Percentiles rank a stretch among this genome's conserved stretches.
phyloP scores from a whole-genome alignment of 2,113 vertebrate genomes.

The Smithornis capensis region DNA sequence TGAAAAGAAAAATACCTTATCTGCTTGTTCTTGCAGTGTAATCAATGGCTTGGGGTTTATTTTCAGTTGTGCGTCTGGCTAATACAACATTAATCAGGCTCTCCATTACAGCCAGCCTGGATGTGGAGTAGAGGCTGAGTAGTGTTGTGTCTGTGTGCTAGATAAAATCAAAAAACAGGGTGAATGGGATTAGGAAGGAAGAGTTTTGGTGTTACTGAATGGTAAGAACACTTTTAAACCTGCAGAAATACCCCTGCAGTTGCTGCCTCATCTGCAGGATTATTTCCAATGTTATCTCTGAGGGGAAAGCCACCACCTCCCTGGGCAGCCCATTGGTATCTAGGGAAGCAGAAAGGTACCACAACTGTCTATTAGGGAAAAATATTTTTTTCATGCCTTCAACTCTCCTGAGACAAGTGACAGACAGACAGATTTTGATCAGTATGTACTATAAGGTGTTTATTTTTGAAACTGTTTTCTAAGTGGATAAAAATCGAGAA shows the following conservation, averaged over 20 bases:
- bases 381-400: background rate
- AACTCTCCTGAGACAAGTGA: background rate
- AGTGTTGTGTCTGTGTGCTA: background rate
- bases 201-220: background rate
- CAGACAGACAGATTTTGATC: background rate
- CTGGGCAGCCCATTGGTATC: background rate
- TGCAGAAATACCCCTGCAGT: background rate
- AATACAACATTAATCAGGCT: constrained; percentile 3
- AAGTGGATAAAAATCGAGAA: background rate
- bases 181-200: background rate
- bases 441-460: background rate
- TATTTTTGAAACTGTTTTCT: background rate
- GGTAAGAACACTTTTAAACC: background rate
- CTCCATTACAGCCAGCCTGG: background rate
- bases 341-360: background rate
- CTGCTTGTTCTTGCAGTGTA: background rate
- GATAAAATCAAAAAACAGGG: background rate
- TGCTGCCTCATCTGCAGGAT: background rate
- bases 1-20: background rate
- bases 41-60: constrained; percentile 5
- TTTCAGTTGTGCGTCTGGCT: background rate
- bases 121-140: background rate
- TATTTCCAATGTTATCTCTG: background rate
- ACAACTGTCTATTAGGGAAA: background rate
- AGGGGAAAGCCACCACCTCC: background rate